Base-by-base conservation (phyloP, 2,797 vertebrate species). In the Spheniscus humboldti region DNA sequence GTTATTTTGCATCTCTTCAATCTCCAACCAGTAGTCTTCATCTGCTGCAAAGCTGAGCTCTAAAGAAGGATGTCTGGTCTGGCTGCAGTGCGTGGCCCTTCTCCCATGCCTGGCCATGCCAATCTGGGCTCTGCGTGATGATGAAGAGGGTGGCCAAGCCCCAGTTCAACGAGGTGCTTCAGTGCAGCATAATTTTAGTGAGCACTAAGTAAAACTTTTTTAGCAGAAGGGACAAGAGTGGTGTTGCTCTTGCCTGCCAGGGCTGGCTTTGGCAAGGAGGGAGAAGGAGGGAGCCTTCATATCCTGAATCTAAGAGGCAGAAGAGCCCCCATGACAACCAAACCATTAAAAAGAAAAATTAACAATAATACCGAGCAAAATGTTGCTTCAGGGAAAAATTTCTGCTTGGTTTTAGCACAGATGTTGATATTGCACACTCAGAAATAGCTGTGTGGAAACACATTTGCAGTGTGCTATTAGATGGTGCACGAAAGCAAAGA, bases 321-420 rank as follows among this genome's bases (percentile, higher is more conserved):
- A 90, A 87, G 33, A 90, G 43, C 52, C n/a, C 81, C 63, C 25
- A 16, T 35, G 73, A 73, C 78, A 90, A 87, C 69, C 13, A 62
- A 88, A 80, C 39, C 28, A 28, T 90, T 96, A 94, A 90, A 76
- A 24, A 83, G 82, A 74, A 87, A 75, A 87, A 81, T 20, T 45
- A 94, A 92, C 73, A 91, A 84, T 92, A 97, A 94, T 55, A 55
- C 53, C 4, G 12, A 88, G 52, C 25, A 94, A 84, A 95, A 94
- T 78, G 66, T 35, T 18, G 43, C 96, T 95, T 96, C 13, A 14
- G 95, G 97, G 94, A 28, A 79, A 92, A 78, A 86, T 79, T 94
- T 84, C 73, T 81, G 35, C 59, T 90, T 84, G 69, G 37, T 91
- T 95, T 94, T 95, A 93, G 73, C 82, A 33, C 60, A 75, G 86